Base-by-base conservation (phyloP, 2,888 invertebrate genomes). In the Rhynchonema sp. region DNA sequence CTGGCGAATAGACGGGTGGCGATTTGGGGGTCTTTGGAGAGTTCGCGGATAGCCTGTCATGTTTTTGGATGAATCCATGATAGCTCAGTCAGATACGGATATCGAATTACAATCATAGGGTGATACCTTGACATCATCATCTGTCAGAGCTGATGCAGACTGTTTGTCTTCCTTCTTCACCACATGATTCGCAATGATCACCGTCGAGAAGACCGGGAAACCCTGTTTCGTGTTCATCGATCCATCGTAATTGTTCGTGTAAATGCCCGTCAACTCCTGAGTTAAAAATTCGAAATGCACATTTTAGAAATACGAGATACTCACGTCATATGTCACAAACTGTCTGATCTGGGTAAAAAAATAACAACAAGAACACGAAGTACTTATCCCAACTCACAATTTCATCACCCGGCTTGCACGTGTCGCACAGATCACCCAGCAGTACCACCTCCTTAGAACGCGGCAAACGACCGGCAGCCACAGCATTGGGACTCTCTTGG, bases 321-420 rank as follows among this genome's bases (percentile, higher is more conserved):
- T n/a, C n/a, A n/a, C n/a, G n/a, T n/a, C n/a, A n/a, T n/a, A n/a
- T n/a, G n/a, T n/a, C n/a, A n/a, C n/a, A n/a, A n/a, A n/a, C n/a
- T n/a, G n/a, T n/a, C n/a, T n/a, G n/a, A n/a, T n/a, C n/a, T n/a
- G n/a, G n/a, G n/a, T n/a, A n/a, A n/a, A n/a, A n/a, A n/a, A n/a
- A n/a, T n/a, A n/a, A n/a, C n/a, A n/a, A n/a, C n/a, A n/a, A n/a
- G n/a, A n/a, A n/a, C n/a, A n/a, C n/a, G n/a, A n/a, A n/a, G n/a
- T 38, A 17, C 17, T 6, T 17, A 38, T 6, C 38, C 38, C 6
- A 3, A 61, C 74, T 71, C 67, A 78, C 96, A 28, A 99, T 84
- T 76, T 99, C 98, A 73, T 98, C 98, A 0, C 98, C 98, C 0
- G 98, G 98, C 74, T 96, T 96, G 76, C 92, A 94, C 2, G 86